Evolutionary conservation across 2,113 vertebrate species (phyloP).

Genomic region (Calypte anna): DNA sequence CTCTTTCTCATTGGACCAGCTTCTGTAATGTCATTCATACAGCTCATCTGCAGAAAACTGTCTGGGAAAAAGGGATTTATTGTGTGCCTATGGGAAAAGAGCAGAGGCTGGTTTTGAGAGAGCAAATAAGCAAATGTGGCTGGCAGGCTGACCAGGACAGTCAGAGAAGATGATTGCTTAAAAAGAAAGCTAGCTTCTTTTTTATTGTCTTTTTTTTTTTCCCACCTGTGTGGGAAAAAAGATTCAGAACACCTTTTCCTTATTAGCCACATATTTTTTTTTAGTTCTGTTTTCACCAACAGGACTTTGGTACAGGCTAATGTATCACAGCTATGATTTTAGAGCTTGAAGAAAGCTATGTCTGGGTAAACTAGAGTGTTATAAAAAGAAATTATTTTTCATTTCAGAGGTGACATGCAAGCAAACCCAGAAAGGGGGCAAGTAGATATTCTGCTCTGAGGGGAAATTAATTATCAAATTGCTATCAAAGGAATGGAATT

Average conservation of each 20-base stretch:
- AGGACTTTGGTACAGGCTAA: neutral
- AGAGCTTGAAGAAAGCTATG: neutral
- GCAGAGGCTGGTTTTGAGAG: neutral
- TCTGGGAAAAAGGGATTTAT: neutral
- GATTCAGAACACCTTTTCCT: neutral
- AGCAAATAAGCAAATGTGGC: neutral
- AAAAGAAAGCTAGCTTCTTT: neutral
- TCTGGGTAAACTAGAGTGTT: neutral
- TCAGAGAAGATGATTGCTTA: neutral
- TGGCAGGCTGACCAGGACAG: neutral
- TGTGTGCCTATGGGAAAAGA: neutral
- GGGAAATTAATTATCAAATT: neutral
- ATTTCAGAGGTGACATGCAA: neutral
- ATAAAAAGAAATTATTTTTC: neutral
- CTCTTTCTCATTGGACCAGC: neutral
- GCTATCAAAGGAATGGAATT: neutral
- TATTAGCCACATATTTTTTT: neutral
- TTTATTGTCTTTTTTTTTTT: neutral
- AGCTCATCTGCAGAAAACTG: neutral
- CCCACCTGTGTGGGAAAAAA: neutral
- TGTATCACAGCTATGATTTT: neutral
- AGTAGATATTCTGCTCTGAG: neutral
- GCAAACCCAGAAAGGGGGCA: neutral
- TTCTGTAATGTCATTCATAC: neutral
- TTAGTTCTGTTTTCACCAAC: neutral